A percentile compares a stretch with the other conserved stretches of the same genome.
Evolutionary conservation across 2,797 vertebrate genomes (phyloP).

Genomic region (Catostomus latipinnis): DNA sequence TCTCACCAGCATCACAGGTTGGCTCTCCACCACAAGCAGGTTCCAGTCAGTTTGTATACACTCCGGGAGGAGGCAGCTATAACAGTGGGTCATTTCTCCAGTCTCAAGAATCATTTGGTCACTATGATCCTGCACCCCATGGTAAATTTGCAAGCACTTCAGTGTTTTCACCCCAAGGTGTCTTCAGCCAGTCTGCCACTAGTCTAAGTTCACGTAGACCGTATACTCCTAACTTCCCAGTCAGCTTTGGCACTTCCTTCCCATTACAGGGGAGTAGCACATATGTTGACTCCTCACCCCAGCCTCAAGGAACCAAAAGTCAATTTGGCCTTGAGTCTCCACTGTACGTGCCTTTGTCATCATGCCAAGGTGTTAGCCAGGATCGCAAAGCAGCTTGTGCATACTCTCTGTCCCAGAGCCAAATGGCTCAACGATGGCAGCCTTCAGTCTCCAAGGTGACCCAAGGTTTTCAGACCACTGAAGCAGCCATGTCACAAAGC

Average conservation of each 20-base stretch:
- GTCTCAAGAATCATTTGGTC: neutral
- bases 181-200: neutral
- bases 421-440: neutral
- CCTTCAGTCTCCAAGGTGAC: neutral
- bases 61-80: neutral
- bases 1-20: neutral
- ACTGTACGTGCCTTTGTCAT: neutral
- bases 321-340: neutral
- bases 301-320: neutral
- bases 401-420: neutral
- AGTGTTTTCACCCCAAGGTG: neutral
- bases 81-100: neutral
- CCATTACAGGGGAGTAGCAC: neutral
- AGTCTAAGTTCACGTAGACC: neutral
- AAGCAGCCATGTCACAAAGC: neutral
- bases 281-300: neutral
- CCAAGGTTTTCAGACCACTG: neutral
- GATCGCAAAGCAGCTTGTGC: no score
- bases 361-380: neutral
- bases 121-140: neutral
- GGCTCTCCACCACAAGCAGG: neutral
- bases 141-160: neutral
- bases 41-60: neutral
- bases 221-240: neutral
- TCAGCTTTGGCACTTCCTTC: neutral